Percentiles rank a stretch among this genome's conserved stretches.
These are phyloP conservation scores for Drosophila burlai DNA, from an alignment of 1,140 invertebrate genomes.

Conservation along the genomic window DNA sequence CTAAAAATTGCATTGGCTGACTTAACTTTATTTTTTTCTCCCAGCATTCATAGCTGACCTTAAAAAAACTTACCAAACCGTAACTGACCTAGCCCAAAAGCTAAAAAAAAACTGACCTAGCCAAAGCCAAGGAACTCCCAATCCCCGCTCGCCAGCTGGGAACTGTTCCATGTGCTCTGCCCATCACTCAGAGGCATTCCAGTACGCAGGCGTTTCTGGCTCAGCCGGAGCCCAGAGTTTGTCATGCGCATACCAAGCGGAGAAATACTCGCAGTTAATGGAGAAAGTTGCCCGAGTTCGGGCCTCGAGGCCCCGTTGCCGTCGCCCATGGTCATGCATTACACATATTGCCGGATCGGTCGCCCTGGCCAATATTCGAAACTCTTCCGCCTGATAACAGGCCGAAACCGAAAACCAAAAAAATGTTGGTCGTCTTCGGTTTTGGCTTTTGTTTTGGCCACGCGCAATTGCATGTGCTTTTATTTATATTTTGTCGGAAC, in stretches of 20 bases:
- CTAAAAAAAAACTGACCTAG: slow-evolving; percentile 24
- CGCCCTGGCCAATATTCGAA: slow-evolving; percentile 35
- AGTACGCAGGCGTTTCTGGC: slow-evolving; percentile 40
- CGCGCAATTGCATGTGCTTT: slow-evolving; percentile 46
- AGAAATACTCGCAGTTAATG: slow-evolving; percentile 52
- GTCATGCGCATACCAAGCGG: slow-evolving; percentile 52
- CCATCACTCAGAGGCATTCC: slow-evolving; percentile 29
- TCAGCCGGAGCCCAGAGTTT: slow-evolving; percentile 33
- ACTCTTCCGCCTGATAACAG: slow-evolving; percentile 72
- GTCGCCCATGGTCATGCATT: slow-evolving; percentile 41
- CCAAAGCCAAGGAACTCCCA: slow-evolving; percentile 36
- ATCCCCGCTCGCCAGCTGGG: not conserved
- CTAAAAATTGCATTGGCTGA: not conserved
- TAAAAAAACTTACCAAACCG: slow-evolving; percentile 11
- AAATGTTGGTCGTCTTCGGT: slow-evolving; percentile 32
- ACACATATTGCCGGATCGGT: slow-evolving; percentile 29
- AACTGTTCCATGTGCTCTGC: slow-evolving; percentile 2
- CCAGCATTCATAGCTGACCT: not conserved
- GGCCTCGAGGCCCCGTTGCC: not conserved
- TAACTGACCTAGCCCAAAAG: slow-evolving; percentile 57
- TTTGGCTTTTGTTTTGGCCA: slow-evolving; percentile 40
- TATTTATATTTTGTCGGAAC: not conserved
- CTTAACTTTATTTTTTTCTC: no score
- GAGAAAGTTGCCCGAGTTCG: slow-evolving; percentile 55
- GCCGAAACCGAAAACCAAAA: not conserved